A percentile compares a stretch with the other conserved stretches of the same genome.
Evolutionary conservation across 1,140 invertebrate species (phyloP).

Genomic region (Mya arenaria): DNA sequence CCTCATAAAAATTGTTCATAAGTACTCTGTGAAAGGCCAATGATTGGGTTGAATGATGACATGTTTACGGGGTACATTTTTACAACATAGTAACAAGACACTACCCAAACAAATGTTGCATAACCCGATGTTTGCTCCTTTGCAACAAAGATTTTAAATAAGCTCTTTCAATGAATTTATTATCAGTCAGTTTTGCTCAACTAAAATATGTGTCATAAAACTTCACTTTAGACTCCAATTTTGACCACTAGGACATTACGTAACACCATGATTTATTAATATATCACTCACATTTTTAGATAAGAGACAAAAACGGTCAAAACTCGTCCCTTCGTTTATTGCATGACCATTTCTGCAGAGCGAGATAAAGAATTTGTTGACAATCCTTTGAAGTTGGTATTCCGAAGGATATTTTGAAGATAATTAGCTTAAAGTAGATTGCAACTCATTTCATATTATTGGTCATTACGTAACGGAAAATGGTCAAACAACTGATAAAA

Average conservation of each 20-base stretch:
- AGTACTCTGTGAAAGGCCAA: too few relatives aligned
- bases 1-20: too few relatives aligned
- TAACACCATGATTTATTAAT: slow-evolving; percentile 43
- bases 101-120: slow-evolving; percentile 7
- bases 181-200: slow-evolving; percentile 42
- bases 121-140: slow-evolving; percentile 12
- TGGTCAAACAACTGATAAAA: too few relatives aligned
- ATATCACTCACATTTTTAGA: slow-evolving; percentile 47
- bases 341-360: not conserved
- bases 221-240: slow-evolving; percentile 39
- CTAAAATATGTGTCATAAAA: slow-evolving; percentile 54
- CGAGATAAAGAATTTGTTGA: too few relatives aligned
- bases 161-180: slow-evolving; percentile 42
- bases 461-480: too few relatives aligned
- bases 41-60: too few relatives aligned
- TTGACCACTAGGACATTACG: slow-evolving; percentile 39
- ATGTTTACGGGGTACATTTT: slow-evolving; percentile 22
- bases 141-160: slow-evolving; percentile 2
- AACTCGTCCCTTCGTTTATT: slow-evolving; percentile 12
- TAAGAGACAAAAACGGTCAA: slow-evolving; percentile 30
- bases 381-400: not conserved
- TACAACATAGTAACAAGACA: not conserved
- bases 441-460: too few relatives aligned
- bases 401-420: not conserved
- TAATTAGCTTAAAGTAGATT: too few relatives aligned